Percentiles rank a stretch among this genome's conserved stretches.
Conservation (phyloP, 2,888 invertebrate genomes). For the Hecatera dysodea region DNA sequence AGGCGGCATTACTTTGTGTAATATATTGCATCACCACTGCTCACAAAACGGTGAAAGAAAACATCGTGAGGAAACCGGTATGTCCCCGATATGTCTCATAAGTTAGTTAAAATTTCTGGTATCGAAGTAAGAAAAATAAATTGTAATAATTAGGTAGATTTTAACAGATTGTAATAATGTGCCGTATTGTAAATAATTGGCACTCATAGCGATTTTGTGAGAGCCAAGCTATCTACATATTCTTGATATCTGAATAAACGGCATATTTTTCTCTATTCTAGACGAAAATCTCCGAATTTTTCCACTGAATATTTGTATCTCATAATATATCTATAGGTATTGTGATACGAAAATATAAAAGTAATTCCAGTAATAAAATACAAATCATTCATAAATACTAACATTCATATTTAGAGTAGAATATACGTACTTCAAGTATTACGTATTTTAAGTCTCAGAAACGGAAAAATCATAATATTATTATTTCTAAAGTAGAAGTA, state of each 20-base stretch:
- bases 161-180: neutral
- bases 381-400: neutral
- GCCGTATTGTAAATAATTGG: neutral
- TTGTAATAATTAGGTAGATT: neutral
- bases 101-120: too few species aligned
- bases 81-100: too few species aligned
- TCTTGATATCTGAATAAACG: neutral
- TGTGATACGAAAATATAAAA: neutral
- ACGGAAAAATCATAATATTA: too few species aligned
- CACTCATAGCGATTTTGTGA: too few species aligned
- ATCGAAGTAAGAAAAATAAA: neutral
- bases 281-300: slow-evolving; percentile 13
- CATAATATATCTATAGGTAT: neutral
- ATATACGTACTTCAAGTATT: too few species aligned
- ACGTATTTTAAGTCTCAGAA: too few species aligned
- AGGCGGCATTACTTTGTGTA: too few species aligned
- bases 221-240: neutral
- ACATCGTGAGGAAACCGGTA: too few species aligned
- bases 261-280: neutral
- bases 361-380: neutral
- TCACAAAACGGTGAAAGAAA: too few species aligned
- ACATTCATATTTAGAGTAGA: too few species aligned
- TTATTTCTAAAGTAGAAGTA: too few species aligned
- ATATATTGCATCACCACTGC: too few species aligned
- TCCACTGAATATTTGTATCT: neutral